Percentiles rank a stretch among this genome's conserved stretches.
Conservation (phyloP, 2,888 invertebrate genomes). For the Atethmia centrago region DNA sequence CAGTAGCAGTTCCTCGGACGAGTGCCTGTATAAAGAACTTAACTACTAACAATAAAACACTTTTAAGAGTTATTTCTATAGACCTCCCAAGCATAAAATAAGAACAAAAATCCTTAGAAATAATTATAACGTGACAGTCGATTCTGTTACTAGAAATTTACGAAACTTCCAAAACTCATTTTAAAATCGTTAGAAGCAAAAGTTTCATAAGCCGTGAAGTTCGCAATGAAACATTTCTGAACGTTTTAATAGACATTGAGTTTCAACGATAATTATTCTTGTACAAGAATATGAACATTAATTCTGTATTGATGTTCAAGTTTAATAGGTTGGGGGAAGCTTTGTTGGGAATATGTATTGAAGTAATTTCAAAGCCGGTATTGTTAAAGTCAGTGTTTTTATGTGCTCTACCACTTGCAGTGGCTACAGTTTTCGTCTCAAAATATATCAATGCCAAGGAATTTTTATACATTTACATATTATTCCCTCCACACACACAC, state of each 20-base stretch:
- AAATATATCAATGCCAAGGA: neutral
- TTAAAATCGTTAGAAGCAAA: slow-evolving; percentile 61
- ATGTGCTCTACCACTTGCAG: neutral
- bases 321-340: slow-evolving; percentile 37
- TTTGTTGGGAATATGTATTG: slow-evolving; percentile 23
- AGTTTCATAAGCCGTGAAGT: slow-evolving; percentile 63
- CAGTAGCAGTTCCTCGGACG: neutral
- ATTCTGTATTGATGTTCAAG: slow-evolving; percentile 41
- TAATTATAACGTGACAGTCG: slow-evolving; percentile 38
- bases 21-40: neutral
- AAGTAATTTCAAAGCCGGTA: slow-evolving; percentile 1
- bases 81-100: slow-evolving; percentile 10
- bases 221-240: slow-evolving; percentile 60
- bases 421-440: neutral
- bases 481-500: too few species aligned
- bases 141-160: slow-evolving; percentile 46
- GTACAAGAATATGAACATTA: slow-evolving; percentile 46
- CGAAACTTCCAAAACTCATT: slow-evolving; percentile 30
- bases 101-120: slow-evolving; percentile 40
- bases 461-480: neutral
- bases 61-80: neutral
- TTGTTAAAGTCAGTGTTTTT: neutral
- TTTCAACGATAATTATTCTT: slow-evolving; percentile 60
- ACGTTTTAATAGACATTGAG: slow-evolving; percentile 58
- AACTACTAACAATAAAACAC: neutral